Percentiles rank a stretch among this genome's conserved stretches.
phyloP scores from a whole-genome alignment of 1,140 invertebrate species.

The Lamellibrachia luymesi region DNA sequence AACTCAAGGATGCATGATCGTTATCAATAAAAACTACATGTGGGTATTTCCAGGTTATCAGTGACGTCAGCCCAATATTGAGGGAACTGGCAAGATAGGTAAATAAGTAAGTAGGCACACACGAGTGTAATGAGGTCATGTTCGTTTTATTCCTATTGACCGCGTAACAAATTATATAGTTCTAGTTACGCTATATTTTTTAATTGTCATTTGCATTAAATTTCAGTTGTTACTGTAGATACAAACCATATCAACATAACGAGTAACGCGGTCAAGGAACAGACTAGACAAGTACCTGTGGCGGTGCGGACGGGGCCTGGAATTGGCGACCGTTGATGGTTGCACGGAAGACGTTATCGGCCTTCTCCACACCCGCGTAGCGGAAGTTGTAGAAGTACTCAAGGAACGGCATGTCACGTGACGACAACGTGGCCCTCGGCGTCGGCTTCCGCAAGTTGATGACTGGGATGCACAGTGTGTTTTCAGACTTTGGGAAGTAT shows the following conservation, averaged over 20 bases:
- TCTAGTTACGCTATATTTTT: too few relatives aligned
- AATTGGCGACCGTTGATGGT: slow-evolving; percentile 6
- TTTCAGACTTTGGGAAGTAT: not conserved
- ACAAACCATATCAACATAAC: not conserved
- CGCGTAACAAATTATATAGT: too few relatives aligned
- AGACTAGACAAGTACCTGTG: not conserved
- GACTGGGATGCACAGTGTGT: slow-evolving; percentile 4
- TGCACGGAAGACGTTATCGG: not conserved
- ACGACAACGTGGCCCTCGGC: not conserved
- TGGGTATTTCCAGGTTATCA: too few relatives aligned
- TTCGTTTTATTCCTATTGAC: too few relatives aligned
- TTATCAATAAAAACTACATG: too few relatives aligned
- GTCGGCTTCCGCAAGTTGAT: not conserved
- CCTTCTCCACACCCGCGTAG: not conserved
- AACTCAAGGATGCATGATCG: too few relatives aligned
- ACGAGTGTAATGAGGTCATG: too few relatives aligned
- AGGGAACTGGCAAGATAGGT: too few relatives aligned
- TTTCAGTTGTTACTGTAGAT: too few relatives aligned
- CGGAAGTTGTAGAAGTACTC: slow-evolving; percentile 15
- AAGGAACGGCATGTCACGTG: not conserved
- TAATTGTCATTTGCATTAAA: too few relatives aligned
- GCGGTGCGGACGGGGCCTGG: not conserved
- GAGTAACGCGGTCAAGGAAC: not conserved
- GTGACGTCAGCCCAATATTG: too few relatives aligned
- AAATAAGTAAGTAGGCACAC: too few relatives aligned